Base-by-base conservation (phyloP, 2,797 vertebrate species). In the Cirrhinus mrigala region DNA sequence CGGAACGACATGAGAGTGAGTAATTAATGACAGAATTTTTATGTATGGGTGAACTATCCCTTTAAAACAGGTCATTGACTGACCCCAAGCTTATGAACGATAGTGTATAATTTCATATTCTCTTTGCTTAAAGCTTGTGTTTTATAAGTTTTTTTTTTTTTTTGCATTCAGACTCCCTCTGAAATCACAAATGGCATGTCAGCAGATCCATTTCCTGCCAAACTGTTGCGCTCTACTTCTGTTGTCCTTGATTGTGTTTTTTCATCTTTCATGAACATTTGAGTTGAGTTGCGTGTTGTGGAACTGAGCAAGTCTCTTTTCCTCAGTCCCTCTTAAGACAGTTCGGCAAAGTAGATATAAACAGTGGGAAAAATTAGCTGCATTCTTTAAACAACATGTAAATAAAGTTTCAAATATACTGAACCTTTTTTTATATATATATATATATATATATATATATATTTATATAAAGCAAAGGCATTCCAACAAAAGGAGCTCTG, bases 401-500 rank as follows among this genome's bases (percentile, higher is more conserved):
- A 40, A 62, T 46, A 50, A 29, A 54, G 7, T 11, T 66, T 52
- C 0, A 54, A 6, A 54, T 81, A 48, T 16, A 20, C 70, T 50
- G 7, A 50, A 33, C 8, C 48, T 64, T 50, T 22, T 7, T 33
- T n/a, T n/a, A n/a, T n/a, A n/a, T n/a, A n/a, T n/a, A n/a, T n/a
- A n/a, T n/a, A n/a, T n/a, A n/a, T n/a, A n/a, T n/a, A n/a, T n/a
- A n/a, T n/a, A n/a, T n/a, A n/a, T n/a, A n/a, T n/a, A n/a, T n/a
- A n/a, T n/a, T n/a, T n/a, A n/a, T n/a, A n/a, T n/a, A n/a, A n/a
- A n/a, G n/a, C n/a, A n/a, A n/a, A n/a, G n/a, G n/a, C n/a, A n/a
- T n/a, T n/a, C n/a, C 56, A 37, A 85, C 44, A 85, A 74, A 46
- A 66, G 20, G 50, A 29, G 40, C 48, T 15, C 54, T 87, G 60